Conservation (phyloP, 2,113 vertebrate genomes). For the Ictalurus punctatus region DNA sequence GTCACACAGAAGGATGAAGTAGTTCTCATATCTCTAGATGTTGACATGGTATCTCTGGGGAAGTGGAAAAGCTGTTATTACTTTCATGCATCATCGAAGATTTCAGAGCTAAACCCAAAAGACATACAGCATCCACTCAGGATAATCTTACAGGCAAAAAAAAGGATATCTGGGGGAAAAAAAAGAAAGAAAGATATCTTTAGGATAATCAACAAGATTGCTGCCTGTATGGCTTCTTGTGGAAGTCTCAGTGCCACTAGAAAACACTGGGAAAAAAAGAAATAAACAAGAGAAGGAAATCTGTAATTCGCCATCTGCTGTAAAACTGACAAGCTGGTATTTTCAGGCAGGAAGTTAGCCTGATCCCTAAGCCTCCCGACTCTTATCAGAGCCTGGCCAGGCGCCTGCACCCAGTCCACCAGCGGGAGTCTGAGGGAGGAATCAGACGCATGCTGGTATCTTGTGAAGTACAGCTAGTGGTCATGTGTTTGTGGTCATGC, state of each 20-base stretch:
- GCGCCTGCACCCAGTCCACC: slow-evolving; percentile 11
- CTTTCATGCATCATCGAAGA: slow-evolving; percentile 6
- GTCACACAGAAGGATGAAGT: slow-evolving; percentile 54
- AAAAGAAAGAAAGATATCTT: no score
- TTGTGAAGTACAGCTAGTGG: background rate
- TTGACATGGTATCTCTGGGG: background rate
- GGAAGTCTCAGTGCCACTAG: background rate
- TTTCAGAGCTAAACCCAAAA: background rate
- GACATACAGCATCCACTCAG: background rate
- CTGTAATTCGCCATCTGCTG: background rate
- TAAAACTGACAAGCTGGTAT: slow-evolving; percentile 48
- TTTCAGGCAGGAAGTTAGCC: slow-evolving; percentile 54
- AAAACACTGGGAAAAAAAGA: slow-evolving; percentile 1
- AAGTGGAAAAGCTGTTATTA: background rate
- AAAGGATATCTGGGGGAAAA: no score
- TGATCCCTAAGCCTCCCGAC: slow-evolving; percentile 34
- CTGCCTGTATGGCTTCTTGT: background rate
- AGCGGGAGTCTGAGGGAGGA: background rate
- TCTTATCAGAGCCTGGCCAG: slow-evolving; percentile 51
- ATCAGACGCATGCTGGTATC: slow-evolving; percentile 25
- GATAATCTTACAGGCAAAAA: background rate
- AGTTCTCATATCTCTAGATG: slow-evolving; percentile 17
- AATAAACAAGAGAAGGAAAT: slow-evolving; percentile 5
- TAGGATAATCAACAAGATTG: background rate
- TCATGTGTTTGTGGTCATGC: slow-evolving; percentile 23